phyloP scores from a whole-genome alignment of 2,797 vertebrate species.

The Argyrosomus regius region DNA sequence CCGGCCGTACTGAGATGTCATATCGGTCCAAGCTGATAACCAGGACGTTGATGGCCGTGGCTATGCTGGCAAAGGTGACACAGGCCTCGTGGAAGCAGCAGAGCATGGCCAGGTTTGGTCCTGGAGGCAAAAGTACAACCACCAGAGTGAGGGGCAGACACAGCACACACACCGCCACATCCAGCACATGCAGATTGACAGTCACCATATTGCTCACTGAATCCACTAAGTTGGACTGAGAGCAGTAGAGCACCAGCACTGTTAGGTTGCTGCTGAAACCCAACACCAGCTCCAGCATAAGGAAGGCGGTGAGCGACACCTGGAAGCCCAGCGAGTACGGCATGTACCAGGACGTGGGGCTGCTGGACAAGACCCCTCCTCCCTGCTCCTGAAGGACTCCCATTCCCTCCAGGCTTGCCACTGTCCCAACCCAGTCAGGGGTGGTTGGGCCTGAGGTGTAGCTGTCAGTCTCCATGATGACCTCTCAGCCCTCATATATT shows the following conservation, averaged over 20 bases:
- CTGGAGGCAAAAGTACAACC: constrained; percentile 84
- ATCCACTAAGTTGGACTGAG: constrained; percentile 88
- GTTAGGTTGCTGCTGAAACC: constrained; percentile 88
- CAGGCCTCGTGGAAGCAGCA: constrained; percentile 89
- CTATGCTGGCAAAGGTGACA: constrained; percentile 87
- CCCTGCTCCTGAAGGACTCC: constrained; percentile 53
- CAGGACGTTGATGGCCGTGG: constrained; percentile 88
- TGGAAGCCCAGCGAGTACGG: constrained; percentile 87
- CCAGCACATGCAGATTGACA: constrained; percentile 87
- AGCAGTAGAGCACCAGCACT: constrained; percentile 87
- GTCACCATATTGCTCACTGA: constrained; percentile 91
- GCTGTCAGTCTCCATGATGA: constrained; percentile 80
- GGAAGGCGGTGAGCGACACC: constrained; percentile 85
- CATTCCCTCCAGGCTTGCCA: constrained; percentile 44
- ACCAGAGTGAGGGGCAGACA: constrained; percentile 86
- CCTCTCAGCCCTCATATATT: constrained; percentile 72
- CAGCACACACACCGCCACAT: constrained; percentile 84
- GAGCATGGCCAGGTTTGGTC: constrained; percentile 80
- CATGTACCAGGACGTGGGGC: constrained; percentile 52
- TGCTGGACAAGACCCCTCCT: constrained; percentile 36
- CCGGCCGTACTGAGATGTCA: constrained; percentile 88
- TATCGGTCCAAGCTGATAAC: constrained; percentile 88
- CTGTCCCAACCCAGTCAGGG: constrained; percentile 70
- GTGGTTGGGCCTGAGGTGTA: constrained; percentile 68
- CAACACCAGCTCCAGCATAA: constrained; percentile 86